Percentiles rank a stretch among this genome's conserved stretches.
phyloP scores from a whole-genome alignment of 2,888 invertebrate genomes.

The Myopa tessellatipennis region DNA sequence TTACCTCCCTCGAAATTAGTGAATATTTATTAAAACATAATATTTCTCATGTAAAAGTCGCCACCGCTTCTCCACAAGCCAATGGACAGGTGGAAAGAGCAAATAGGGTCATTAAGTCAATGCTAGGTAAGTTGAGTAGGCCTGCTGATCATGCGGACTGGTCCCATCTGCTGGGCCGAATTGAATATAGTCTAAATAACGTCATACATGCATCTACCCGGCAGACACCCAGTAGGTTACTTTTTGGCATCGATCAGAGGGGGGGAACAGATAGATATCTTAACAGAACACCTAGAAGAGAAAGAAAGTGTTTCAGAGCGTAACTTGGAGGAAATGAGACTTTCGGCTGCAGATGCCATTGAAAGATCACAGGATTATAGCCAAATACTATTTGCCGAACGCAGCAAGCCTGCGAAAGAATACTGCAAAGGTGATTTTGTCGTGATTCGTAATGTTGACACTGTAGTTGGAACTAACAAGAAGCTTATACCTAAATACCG shows the following conservation, averaged over 20 bases:
- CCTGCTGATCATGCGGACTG: background rate
- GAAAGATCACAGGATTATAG: background rate
- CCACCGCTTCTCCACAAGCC: background rate
- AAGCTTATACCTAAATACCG: conserved; percentile 11
- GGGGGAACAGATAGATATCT: background rate
- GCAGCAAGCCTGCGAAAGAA: background rate
- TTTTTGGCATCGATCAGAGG: background rate
- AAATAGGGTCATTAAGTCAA: background rate
- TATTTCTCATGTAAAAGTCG: background rate
- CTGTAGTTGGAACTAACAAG: background rate
- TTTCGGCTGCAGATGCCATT: background rate
- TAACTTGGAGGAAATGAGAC: background rate
- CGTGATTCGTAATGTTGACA: background rate
- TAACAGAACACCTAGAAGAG: conserved; percentile 3
- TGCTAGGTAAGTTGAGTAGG: background rate
- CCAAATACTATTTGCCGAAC: background rate
- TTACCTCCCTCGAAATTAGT: conserved; percentile 3
- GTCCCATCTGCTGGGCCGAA: background rate
- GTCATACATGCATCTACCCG: background rate
- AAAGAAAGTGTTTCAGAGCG: background rate
- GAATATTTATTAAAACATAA: background rate
- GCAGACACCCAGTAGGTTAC: background rate
- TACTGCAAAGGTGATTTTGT: background rate
- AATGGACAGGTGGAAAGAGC: conserved; percentile 1
- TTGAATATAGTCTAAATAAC: background rate